These are phyloP conservation scores for Habrosyne pyritoides DNA, from an alignment of 2,888 invertebrate species.

Conservation along the genomic window DNA sequence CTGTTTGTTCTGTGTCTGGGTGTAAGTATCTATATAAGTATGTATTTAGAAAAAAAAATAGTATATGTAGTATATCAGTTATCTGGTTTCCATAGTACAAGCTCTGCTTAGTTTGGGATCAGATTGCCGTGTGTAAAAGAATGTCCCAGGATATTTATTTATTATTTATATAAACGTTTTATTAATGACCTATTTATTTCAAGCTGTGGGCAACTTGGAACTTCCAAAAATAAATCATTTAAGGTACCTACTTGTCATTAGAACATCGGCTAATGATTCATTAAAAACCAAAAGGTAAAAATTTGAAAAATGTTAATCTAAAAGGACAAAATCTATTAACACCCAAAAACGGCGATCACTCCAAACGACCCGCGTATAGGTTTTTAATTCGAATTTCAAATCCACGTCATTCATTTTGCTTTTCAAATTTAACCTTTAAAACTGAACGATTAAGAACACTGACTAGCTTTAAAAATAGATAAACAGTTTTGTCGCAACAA, in stretches of 20 bases:
- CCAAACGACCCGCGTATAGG: slow-evolving; percentile 61
- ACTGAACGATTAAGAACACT: neutral
- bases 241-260: slow-evolving; percentile 14
- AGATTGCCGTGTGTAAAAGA: too few species aligned
- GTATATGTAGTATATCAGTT: too few species aligned
- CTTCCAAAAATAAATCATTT: neutral
- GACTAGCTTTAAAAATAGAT: neutral
- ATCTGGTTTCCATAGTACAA: too few species aligned
- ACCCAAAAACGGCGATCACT: slow-evolving; percentile 70
- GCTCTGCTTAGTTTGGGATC: too few species aligned
- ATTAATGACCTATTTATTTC: too few species aligned
- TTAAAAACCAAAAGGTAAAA: slow-evolving; percentile 44
- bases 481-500: slow-evolving; percentile 24
- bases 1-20: too few species aligned
- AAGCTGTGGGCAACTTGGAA: neutral
- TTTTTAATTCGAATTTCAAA: slow-evolving; percentile 69
- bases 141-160: too few species aligned
- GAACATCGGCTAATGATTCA: slow-evolving; percentile 42
- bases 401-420: slow-evolving; percentile 38
- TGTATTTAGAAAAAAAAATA: too few species aligned
- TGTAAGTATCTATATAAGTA: too few species aligned
- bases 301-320: slow-evolving; percentile 24
- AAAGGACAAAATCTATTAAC: slow-evolving; percentile 69
- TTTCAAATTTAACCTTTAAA: neutral
- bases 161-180: too few species aligned